phyloP scores from a whole-genome alignment of 2,113 vertebrate genomes.

The Hemibates koningsi region DNA sequence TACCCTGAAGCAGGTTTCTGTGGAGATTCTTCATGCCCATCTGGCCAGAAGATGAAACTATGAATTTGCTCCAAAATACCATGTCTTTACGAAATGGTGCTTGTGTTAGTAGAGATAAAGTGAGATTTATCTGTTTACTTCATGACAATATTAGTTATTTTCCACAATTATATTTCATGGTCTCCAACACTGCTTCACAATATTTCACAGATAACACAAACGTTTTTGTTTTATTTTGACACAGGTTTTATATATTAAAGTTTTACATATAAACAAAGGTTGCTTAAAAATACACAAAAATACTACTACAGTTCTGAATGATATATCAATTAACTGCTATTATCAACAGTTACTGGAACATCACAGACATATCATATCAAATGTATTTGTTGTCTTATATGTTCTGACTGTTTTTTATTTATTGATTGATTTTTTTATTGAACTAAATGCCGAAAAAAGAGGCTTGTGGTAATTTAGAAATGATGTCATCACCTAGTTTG shows the following conservation, averaged over 20 bases:
- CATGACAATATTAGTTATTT: neutral
- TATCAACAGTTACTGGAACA: neutral
- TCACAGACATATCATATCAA: neutral
- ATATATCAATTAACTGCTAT: neutral
- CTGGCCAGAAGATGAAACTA: neutral
- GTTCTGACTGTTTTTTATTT: neutral
- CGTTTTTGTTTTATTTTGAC: neutral
- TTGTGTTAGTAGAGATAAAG: neutral
- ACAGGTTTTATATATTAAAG: neutral
- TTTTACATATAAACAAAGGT: neutral
- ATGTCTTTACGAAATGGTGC: neutral
- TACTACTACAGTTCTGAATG: neutral
- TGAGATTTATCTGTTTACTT: neutral
- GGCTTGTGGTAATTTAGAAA: neutral
- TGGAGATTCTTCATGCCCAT: neutral
- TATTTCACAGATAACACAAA: neutral
- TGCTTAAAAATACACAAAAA: neutral
- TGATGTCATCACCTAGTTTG: neutral
- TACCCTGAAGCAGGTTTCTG: conserved; percentile 19
- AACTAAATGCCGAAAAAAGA: neutral
- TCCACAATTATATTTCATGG: neutral
- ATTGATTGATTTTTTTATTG: neutral
- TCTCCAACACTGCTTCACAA: neutral
- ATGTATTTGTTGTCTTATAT: neutral
- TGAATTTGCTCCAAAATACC: neutral